phyloP scores from a whole-genome alignment of 2,797 vertebrate species.

The Gymnothorax javanicus region DNA sequence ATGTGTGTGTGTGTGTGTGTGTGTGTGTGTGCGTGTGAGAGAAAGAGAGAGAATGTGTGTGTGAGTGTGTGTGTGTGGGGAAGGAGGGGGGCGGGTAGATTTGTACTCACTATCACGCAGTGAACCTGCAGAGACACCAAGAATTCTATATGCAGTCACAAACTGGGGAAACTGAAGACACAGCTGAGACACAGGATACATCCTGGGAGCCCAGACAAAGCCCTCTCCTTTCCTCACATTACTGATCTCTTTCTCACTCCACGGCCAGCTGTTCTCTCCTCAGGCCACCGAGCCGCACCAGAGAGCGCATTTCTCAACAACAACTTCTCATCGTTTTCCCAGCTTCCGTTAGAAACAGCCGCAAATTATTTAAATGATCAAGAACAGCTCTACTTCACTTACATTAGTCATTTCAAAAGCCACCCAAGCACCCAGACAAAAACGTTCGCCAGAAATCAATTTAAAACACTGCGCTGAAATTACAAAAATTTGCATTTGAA shows the following conservation, averaged over 20 bases:
- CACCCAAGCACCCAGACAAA: not conserved
- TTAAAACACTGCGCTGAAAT: not conserved
- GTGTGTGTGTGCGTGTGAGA: too few species aligned
- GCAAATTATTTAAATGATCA: not conserved
- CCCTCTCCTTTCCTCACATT: not conserved
- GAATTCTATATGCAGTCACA: constrained; percentile 39
- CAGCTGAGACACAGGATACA: not conserved
- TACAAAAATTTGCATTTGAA: not conserved
- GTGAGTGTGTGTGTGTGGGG: constrained; percentile 33
- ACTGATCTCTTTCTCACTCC: constrained; percentile 4
- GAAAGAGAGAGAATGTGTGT: too few species aligned
- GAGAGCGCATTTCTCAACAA: not conserved
- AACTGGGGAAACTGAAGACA: constrained; percentile 15
- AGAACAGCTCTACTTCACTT: not conserved
- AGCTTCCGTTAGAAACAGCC: not conserved
- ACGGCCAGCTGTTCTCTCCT: not conserved
- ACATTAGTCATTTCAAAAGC: not conserved
- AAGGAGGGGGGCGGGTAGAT: constrained; percentile 4
- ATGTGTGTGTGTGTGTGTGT: too few species aligned
- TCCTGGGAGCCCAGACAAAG: constrained; percentile 1
- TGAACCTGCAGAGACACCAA: constrained; percentile 43
- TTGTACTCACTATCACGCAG: constrained; percentile 31
- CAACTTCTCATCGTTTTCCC: not conserved
- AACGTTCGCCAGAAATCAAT: not conserved
- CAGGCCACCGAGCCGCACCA: not conserved